phyloP scores from a whole-genome alignment of 2,888 invertebrate genomes.

The Alloscopus bannaensis region DNA sequence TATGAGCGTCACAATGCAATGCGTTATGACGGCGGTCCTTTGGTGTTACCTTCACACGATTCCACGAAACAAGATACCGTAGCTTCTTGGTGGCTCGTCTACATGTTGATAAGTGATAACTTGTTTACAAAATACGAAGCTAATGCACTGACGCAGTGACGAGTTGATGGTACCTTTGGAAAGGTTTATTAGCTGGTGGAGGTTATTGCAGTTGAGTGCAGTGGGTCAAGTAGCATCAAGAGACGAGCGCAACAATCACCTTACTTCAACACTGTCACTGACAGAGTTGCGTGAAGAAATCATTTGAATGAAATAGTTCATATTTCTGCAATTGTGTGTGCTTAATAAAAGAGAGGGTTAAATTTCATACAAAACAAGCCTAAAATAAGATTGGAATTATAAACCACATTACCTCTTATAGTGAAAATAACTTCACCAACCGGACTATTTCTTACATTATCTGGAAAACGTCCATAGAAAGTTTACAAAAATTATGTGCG shows the following conservation, averaged over 20 bases:
- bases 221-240: constrained; percentile 32
- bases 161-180: background rate
- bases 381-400: too few relatives aligned
- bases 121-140: background rate
- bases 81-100: background rate
- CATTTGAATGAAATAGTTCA: too few relatives aligned
- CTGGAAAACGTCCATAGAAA: too few relatives aligned
- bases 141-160: background rate
- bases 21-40: background rate
- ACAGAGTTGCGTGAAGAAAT: too few relatives aligned
- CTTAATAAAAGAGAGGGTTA: too few relatives aligned
- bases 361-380: too few relatives aligned
- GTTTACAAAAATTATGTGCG: too few relatives aligned
- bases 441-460: too few relatives aligned
- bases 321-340: too few relatives aligned
- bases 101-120: background rate
- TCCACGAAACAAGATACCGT: background rate
- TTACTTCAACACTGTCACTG: too few relatives aligned
- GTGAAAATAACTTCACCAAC: too few relatives aligned
- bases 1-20: background rate
- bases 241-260: constrained; percentile 21
- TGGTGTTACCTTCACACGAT: constrained; percentile 26
- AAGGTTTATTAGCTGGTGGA: background rate
- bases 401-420: too few relatives aligned
- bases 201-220: background rate